Conservation (phyloP, 2,113 vertebrate species). For the Myiopsitta monachus region DNA sequence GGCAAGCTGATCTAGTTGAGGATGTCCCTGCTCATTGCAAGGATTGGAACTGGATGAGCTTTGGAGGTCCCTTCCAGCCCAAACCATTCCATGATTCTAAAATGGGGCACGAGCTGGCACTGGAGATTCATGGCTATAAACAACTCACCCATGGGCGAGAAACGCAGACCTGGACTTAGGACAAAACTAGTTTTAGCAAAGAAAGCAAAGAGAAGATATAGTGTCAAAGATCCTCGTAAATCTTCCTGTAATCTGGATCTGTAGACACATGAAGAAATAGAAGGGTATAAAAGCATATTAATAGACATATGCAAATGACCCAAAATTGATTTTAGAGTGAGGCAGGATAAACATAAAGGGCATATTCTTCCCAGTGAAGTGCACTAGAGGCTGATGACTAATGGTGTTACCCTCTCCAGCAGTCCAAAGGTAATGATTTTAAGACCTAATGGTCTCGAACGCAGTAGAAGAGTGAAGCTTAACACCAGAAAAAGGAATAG, state of each 20-base stretch:
- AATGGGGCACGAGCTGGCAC: neutral
- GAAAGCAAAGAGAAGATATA: neutral
- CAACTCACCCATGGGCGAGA: neutral
- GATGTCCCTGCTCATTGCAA: neutral
- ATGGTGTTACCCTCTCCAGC: neutral
- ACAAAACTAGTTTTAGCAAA: neutral
- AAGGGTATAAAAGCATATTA: neutral
- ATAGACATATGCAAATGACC: neutral
- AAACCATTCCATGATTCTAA: neutral
- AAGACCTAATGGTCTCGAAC: neutral
- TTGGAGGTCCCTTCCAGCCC: neutral
- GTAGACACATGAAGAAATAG: neutral
- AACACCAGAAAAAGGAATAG: neutral
- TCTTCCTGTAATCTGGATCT: neutral
- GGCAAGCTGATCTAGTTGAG: neutral
- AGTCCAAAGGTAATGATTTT: neutral
- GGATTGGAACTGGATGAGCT: neutral
- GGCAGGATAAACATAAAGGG: neutral
- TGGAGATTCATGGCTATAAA: neutral
- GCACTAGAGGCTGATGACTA: neutral
- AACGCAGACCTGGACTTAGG: neutral
- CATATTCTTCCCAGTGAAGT: neutral
- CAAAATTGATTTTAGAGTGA: neutral
- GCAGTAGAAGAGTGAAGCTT: rapidly evolving
- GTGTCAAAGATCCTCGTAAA: neutral